Percentiles rank a stretch among this genome's conserved stretches.
Conservation (phyloP, 2,797 vertebrate species). For the Epinephelus awoara region DNA sequence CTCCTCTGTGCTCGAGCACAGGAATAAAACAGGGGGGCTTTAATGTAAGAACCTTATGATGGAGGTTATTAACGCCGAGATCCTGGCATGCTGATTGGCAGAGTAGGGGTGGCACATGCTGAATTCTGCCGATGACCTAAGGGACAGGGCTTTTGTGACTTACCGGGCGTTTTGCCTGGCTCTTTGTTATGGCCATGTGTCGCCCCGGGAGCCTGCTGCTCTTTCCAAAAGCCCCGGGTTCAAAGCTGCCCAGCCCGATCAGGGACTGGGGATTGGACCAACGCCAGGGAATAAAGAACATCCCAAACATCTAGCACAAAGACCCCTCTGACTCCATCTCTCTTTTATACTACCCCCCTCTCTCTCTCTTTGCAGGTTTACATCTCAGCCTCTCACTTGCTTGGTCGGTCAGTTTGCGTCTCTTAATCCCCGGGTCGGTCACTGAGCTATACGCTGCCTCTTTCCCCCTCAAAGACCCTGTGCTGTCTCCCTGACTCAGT, state of each 20-base stretch:
- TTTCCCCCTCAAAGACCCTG: conserved; percentile 34
- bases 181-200: conserved; percentile 81
- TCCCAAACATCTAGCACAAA: conserved; percentile 75
- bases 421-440: conserved; percentile 43
- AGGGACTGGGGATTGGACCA: conserved; percentile 55
- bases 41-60: conserved; percentile 69
- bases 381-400: conserved; percentile 33
- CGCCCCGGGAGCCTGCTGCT: conserved; percentile 70
- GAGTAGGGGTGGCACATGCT: conserved; percentile 45
- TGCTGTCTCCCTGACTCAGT: conserved; percentile 22
- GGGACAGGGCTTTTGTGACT: conserved; percentile 76
- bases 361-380: conserved; percentile 18
- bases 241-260: conserved; percentile 63
- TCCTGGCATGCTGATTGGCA: conserved; percentile 62
- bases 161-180: conserved; percentile 71
- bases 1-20: conserved; percentile 15
- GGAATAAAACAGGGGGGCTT: conserved; percentile 57
- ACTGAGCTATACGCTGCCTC: conserved; percentile 24
- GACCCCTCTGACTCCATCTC: conserved; percentile 52
- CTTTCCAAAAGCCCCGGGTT: conserved; percentile 72
- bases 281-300: conserved; percentile 69
- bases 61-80: conserved; percentile 60
- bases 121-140: conserved; percentile 73
- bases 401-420: conserved; percentile 20
- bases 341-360: conserved; percentile 8